Evolutionary conservation across 1,140 invertebrate genomes (phyloP).

Genomic region (Rhynchophorus ferrugineus): DNA sequence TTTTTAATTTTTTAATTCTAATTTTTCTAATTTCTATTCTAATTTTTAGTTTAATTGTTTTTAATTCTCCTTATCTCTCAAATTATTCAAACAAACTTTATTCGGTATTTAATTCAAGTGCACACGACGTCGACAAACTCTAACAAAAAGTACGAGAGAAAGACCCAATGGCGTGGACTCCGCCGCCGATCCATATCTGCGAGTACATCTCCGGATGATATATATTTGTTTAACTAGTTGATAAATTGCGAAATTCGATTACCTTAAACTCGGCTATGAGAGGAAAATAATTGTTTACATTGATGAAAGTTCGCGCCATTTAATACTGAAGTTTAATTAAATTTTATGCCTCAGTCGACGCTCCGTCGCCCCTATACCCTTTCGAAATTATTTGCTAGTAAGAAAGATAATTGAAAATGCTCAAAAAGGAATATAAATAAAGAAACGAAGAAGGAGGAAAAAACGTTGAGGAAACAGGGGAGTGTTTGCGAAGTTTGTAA

Average conservation of each 20-base stretch:
- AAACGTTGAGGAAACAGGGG: too few species aligned
- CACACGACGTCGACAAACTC: too few species aligned
- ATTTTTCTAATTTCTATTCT: too few species aligned
- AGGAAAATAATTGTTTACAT: constrained; percentile 11
- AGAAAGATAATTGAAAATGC: background rate
- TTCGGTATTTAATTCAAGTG: too few species aligned
- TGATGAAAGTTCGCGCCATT: constrained; percentile 6
- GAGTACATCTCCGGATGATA: constrained; percentile 2
- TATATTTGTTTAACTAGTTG: constrained; percentile 15
- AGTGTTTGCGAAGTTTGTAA: too few species aligned
- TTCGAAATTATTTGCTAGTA: background rate
- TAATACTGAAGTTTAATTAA: constrained; percentile 14
- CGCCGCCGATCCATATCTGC: constrained; percentile 6
- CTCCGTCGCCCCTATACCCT: background rate
- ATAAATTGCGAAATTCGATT: constrained; percentile 18
- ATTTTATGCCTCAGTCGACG: constrained; percentile 9
- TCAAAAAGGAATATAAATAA: background rate
- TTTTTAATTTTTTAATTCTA: too few species aligned
- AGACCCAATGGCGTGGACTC: too few species aligned
- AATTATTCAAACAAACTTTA: too few species aligned
- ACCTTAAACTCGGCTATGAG: constrained; percentile 2
- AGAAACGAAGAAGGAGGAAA: background rate
- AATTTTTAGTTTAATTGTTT: too few species aligned
- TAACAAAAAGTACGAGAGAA: too few species aligned
- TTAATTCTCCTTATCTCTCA: too few species aligned